These are phyloP conservation scores for Corydoras sp. DNA, from an alignment of 2,113 vertebrate genomes.

Conservation along the genomic window DNA sequence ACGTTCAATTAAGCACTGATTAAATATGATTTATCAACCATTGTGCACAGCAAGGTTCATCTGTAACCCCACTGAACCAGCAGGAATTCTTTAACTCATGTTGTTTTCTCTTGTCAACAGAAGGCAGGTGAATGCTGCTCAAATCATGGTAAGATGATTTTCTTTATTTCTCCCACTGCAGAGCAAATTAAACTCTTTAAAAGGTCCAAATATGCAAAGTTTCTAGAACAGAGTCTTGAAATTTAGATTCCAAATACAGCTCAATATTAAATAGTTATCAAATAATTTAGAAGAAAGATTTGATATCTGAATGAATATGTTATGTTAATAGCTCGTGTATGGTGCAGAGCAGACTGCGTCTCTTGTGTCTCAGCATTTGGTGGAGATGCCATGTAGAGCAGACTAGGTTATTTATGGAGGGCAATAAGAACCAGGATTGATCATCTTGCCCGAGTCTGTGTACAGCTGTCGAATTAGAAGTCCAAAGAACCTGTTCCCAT, in stretches of 20 bases:
- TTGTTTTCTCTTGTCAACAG: neutral
- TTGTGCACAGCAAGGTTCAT: no score
- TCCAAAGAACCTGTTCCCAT: constrained; percentile 21
- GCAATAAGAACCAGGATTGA: constrained; percentile 43
- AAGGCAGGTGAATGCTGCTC: neutral
- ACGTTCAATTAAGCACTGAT: no score
- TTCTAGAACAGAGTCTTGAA: no score
- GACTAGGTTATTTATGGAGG: constrained; percentile 34
- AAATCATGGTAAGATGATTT: neutral
- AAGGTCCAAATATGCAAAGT: no score
- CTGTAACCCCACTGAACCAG: no score
- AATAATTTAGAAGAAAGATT: no score
- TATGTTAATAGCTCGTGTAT: neutral
- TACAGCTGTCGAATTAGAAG: constrained; percentile 50
- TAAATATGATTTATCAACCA: no score
- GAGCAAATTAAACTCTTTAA: constrained; percentile 29
- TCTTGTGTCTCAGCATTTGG: constrained; percentile 2
- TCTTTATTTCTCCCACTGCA: constrained; percentile 50
- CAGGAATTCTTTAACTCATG: neutral
- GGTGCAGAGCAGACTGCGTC: neutral
- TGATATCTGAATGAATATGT: no score
- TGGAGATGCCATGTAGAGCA: constrained; percentile 23
- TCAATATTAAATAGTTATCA: no score
- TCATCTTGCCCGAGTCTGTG: constrained; percentile 34
- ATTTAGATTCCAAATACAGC: no score